phyloP scores from a whole-genome alignment of 1,140 invertebrate genomes.

The Cardiocondyla obscurior region DNA sequence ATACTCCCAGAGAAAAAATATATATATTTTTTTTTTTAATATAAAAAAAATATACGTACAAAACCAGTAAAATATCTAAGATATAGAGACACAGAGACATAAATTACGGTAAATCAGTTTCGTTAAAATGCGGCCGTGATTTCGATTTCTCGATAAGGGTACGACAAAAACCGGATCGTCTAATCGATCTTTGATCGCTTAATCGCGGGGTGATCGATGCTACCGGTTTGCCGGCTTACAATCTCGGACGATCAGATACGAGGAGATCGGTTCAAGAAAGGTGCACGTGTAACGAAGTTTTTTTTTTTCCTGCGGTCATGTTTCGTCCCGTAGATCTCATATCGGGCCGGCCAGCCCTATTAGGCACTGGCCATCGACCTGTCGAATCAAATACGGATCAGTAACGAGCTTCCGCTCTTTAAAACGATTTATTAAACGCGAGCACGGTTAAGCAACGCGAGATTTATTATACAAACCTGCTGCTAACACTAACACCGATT shows the following conservation, averaged over 20 bases:
- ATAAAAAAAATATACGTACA: too few species aligned
- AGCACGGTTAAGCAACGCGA: background rate
- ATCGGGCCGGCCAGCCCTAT: background rate
- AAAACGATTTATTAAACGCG: background rate
- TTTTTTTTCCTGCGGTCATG: background rate
- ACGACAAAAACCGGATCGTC: constrained; percentile 22
- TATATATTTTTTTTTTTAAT: too few species aligned
- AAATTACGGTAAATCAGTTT: background rate
- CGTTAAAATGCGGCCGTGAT: background rate
- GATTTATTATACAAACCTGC: background rate
- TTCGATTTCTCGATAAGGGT: constrained; percentile 7
- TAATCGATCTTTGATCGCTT: constrained; percentile 53
- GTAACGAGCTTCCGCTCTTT: background rate
- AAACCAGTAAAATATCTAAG: too few species aligned
- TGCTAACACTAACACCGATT: background rate
- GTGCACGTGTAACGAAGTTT: constrained; percentile 2
- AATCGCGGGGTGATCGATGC: constrained; percentile 66
- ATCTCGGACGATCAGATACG: background rate
- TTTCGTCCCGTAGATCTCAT: constrained; percentile 28
- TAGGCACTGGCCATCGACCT: constrained; percentile 12
- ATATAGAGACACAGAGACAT: background rate
- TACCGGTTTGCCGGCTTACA: constrained; percentile 26
- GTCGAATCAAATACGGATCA: constrained; percentile 1
- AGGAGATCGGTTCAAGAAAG: constrained; percentile 10
- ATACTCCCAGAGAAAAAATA: background rate